A percentile compares a stretch with the other conserved stretches of the same genome.
These are phyloP conservation scores for Clostera curtula DNA, from an alignment of 2,888 invertebrate genomes.

Conservation along the genomic window DNA sequence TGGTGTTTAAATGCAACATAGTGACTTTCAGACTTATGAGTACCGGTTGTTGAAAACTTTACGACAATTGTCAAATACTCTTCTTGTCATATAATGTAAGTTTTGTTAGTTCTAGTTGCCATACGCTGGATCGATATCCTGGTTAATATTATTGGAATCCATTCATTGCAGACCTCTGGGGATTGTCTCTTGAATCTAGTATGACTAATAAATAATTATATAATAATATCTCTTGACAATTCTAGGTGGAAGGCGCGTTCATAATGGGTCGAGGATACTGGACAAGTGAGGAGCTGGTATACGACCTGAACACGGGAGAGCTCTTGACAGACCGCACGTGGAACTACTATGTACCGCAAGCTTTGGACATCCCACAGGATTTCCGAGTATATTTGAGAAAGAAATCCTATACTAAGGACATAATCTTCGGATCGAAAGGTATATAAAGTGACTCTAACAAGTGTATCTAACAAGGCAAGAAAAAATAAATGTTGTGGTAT, in stretches of 20 bases:
- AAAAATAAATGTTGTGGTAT: too few species aligned
- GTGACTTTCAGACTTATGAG: too few species aligned
- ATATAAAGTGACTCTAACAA: conserved; percentile 1
- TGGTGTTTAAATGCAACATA: too few species aligned
- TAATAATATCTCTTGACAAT: not conserved
- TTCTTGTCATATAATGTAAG: too few species aligned
- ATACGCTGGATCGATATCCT: not conserved
- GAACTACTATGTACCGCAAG: conserved; percentile 78
- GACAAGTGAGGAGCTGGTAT: conserved; percentile 76
- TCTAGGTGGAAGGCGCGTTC: conserved; percentile 78
- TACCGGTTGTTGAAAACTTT: too few species aligned
- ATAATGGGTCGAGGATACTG: conserved; percentile 80
- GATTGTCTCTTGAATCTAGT: not conserved
- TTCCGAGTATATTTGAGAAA: conserved; percentile 72
- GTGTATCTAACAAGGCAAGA: too few species aligned
- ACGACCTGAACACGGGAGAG: conserved; percentile 71
- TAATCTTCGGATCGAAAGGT: conserved; percentile 37
- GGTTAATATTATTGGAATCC: not conserved
- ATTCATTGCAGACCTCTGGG: not conserved
- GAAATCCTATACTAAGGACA: conserved; percentile 20
- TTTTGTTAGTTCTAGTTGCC: too few species aligned
- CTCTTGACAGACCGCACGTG: conserved; percentile 79
- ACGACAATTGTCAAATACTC: too few species aligned
- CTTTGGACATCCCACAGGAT: conserved; percentile 78
- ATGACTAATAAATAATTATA: not conserved